Conservation (phyloP, 2,888 invertebrate genomes). For the Epirrhoe alternata region DNA sequence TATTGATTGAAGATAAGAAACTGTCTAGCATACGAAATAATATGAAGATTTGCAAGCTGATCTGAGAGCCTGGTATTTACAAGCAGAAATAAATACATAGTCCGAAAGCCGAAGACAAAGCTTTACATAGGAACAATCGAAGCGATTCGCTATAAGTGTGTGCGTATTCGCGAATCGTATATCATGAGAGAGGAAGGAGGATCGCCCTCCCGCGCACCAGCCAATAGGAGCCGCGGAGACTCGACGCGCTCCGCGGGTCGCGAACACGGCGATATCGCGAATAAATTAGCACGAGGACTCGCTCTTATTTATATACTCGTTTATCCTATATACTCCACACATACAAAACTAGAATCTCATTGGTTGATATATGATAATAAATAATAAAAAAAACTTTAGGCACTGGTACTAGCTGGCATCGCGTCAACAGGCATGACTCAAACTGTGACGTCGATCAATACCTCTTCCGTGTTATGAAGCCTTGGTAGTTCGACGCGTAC, state of each 20-base stretch:
- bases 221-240: constrained; percentile 63
- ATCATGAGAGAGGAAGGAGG: constrained; percentile 82
- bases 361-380: constrained; percentile 49
- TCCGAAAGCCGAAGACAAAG: constrained; percentile 30
- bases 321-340: constrained; percentile 47
- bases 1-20: constrained; percentile 19
- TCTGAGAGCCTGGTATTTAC: constrained; percentile 20
- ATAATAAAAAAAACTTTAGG: constrained; percentile 46
- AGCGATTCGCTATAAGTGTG: constrained; percentile 66
- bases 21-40: too few species aligned
- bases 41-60: too few species aligned
- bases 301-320: constrained; percentile 35
- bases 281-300: constrained; percentile 68
- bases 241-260: constrained; percentile 59
- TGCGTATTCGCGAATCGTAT: constrained; percentile 72
- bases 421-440: constrained; percentile 47
- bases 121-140: constrained; percentile 38
- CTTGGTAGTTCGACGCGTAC: constrained; percentile 68
- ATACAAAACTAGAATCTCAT: constrained; percentile 41
- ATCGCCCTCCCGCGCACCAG: constrained; percentile 77
- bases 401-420: constrained; percentile 39
- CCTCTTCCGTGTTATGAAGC: constrained; percentile 67
- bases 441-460: constrained; percentile 43
- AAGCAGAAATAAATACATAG: constrained; percentile 3
- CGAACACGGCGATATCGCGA: constrained; percentile 68